Evolutionary conservation across 2,113 vertebrate species (phyloP).

Genomic region (Oncorhynchus tshawytscha): DNA sequence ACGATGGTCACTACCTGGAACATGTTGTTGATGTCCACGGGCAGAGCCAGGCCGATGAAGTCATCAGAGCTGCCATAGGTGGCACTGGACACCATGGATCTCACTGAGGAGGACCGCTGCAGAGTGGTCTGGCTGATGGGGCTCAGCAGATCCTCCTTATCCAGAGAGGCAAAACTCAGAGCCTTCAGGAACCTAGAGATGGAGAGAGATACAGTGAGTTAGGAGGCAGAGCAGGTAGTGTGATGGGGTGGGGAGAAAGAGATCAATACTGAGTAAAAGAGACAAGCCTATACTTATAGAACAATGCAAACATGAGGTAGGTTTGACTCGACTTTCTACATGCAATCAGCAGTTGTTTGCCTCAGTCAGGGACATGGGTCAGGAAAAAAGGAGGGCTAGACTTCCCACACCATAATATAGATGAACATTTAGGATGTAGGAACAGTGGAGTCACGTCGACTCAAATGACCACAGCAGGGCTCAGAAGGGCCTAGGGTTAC

Average conservation of each 20-base stretch:
- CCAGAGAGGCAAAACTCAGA: conserved; percentile 84
- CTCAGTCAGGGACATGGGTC: too few species aligned
- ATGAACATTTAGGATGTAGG: not conserved
- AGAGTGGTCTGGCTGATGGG: conserved; percentile 85
- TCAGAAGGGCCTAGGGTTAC: not conserved
- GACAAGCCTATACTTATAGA: too few species aligned
- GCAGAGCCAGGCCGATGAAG: conserved; percentile 84
- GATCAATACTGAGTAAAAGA: not conserved
- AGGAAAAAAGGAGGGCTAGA: not conserved
- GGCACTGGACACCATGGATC: conserved; percentile 84
- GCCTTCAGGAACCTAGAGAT: conserved; percentile 83
- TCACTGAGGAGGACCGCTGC: conserved; percentile 83
- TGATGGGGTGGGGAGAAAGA: not conserved
- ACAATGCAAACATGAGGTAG: too few species aligned
- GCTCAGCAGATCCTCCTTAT: conserved; percentile 87
- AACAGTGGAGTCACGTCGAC: not conserved
- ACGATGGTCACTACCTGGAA: conserved; percentile 75
- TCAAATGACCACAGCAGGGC: not conserved
- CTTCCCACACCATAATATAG: not conserved
- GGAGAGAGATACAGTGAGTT: not conserved
- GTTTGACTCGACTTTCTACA: too few species aligned
- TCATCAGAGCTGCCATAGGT: conserved; percentile 81
- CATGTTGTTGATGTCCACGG: conserved; percentile 82
- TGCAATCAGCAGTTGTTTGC: too few species aligned
- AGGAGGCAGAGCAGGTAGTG: not conserved